Evolutionary conservation across 1,140 invertebrate species (phyloP), one percentile per base, ranked within the genome.

Genomic region (Brachionus angularis): DNA sequence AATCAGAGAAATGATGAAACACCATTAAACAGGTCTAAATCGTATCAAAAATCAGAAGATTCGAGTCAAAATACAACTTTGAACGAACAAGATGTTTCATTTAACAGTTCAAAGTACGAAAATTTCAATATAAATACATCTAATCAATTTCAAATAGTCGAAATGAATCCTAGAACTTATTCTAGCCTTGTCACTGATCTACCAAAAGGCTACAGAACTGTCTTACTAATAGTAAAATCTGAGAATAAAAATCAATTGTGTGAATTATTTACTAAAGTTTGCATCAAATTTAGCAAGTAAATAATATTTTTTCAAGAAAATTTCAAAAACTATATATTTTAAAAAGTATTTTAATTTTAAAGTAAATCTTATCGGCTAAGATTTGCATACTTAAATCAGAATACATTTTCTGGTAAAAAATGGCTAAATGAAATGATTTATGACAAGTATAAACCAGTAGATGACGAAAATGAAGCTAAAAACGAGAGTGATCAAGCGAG

Each of bases 141-240:
- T 23, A 58, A 58, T 36, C 53, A 58, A 36, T 58, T 58, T 58
- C 23, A 58, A 39, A 25, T 58, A 25, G 53, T 58, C 23, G 62
- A 67, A 34, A 46, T 67, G 62, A 67, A 47, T 23, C 27, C 42
- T 5, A 50, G 27, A 50, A 67, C 62, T 5, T 46, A 21, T 4
- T 1, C 8, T n/a, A 33, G 42, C 14, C 29, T 67, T 21, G 16
- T 67, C 1, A 47, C 27, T n/a, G 16, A 47, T 31, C 16, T 67
- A 5, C 62, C 62, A n/a, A 67, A 67, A 49, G 62, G 62, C 12
- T 67, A 23, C 29, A 31, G 62, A 23, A 46, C 47, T 36, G 23
- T 67, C 47, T 31, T 67, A 23, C 23, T 67, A 12, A 34, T 67
- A 8, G 47, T 36, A 18, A 67, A 46, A 23, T n/a, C 46, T 16